A percentile compares a stretch with the other conserved stretches of the same genome.
Conservation (phyloP, 2,888 invertebrate genomes). For the Oscheius sp. region DNA sequence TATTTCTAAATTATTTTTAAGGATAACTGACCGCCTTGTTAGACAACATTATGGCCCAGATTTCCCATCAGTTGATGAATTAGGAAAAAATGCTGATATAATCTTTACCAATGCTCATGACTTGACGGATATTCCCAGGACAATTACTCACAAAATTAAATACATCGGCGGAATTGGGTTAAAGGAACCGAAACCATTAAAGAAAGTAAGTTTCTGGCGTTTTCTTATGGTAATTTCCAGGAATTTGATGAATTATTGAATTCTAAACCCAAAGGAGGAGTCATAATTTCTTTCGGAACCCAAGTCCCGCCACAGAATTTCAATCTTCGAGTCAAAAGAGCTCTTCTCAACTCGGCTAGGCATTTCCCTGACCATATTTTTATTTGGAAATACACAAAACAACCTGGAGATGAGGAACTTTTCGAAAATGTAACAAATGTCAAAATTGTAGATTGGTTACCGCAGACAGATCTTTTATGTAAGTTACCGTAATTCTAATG, state of each 20-base stretch:
- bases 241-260: constrained; percentile 10
- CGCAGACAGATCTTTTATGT: constrained; percentile 58
- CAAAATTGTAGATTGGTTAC: constrained; percentile 51
- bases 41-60: constrained; percentile 33
- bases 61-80: constrained; percentile 6
- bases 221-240: neutral
- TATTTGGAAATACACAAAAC: constrained; percentile 57
- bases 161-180: constrained; percentile 64
- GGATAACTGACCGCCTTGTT: neutral
- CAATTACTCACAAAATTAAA: constrained; percentile 55
- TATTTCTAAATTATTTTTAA: too few species aligned
- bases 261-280: constrained; percentile 36
- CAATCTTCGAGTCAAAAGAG: constrained; percentile 44
- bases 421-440: constrained; percentile 48
- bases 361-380: constrained; percentile 57
- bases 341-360: constrained; percentile 54
- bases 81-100: constrained; percentile 29
- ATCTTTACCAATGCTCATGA: constrained; percentile 65
- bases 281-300: constrained; percentile 56
- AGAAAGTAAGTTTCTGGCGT: neutral
- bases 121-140: constrained; percentile 60
- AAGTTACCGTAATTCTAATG: constrained; percentile 1
- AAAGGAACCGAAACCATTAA: constrained; percentile 41
- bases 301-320: constrained; percentile 43
- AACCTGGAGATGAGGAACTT: constrained; percentile 41